Base-by-base conservation (phyloP, 2,113 vertebrate genomes). In the Capreolus pygargus region DNA sequence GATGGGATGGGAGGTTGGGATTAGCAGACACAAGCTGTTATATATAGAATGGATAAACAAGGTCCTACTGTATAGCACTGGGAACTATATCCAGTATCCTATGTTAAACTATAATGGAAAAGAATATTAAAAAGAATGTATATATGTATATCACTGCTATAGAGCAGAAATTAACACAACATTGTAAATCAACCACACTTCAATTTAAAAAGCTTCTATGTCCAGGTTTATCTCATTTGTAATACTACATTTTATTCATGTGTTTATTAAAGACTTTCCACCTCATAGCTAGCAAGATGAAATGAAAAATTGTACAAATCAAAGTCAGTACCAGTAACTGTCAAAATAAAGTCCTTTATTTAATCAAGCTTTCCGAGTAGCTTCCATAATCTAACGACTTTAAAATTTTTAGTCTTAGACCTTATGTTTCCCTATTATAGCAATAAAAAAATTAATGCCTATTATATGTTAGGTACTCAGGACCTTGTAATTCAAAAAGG, bases 171-270 rank as follows among this genome's bases (percentile, higher is more conserved):
- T 50, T 21, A 81, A 52, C 28, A 81, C 45, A 81, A 81, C 45
- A 52, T 21, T 81, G 78, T 50, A 33, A 50, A 81, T 81, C 28
- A 81, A 47, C 23, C 27, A 79, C 16, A 33, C 28, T 79, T 33
- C 45, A 50, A 11, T 79, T 79, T 50, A 33, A 81, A 93, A 94
- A 89, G 2, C 19, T 91, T 74, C 89, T 57, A 19, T 81, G 33
- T 92, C 70, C 74, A 54, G 76, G 25, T 95, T 96, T 94, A n/a
- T 94, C 81, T 92, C 81, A 43, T 94, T 94, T 96, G 55, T 14
- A 83, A 95, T 74, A 76, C 23, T 60, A 87, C 52, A 88, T 76
- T 79, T 81, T 79, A 76, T 86, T 83, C 15, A 78, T 76, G 45
- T 15, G 16, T 91, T 82, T 50, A 60, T 58, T 95, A 94, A 97